A percentile compares a stretch with the other conserved stretches of the same genome.
These are phyloP conservation scores for Myotis lucifugus DNA, from an alignment of 2,113 vertebrate species.

Conservation along the genomic window DNA sequence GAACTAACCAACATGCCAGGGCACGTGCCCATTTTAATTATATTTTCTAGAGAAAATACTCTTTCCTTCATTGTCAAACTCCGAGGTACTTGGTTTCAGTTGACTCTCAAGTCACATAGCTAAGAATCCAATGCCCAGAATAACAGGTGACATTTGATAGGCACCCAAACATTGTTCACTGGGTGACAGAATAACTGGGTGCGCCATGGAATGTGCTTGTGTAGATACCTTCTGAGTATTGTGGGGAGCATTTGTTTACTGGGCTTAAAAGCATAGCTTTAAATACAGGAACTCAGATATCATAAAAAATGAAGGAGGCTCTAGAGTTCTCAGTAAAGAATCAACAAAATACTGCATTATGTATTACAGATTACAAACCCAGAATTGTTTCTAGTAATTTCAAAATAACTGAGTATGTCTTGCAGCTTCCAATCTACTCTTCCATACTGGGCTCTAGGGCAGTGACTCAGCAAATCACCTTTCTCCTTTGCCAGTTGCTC, in stretches of 20 bases:
- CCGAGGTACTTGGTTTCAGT: background rate
- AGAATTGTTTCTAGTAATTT: background rate
- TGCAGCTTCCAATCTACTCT: background rate
- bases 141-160: background rate
- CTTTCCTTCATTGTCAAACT: background rate
- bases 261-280: background rate
- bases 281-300: background rate
- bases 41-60: background rate
- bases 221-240: background rate
- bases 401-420: background rate
- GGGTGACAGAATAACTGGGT: background rate
- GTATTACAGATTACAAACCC: background rate
- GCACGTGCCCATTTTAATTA: background rate
- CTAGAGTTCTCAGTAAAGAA: background rate
- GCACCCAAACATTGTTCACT: background rate
- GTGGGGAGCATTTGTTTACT: background rate
- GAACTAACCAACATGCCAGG: background rate
- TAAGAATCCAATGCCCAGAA: background rate
- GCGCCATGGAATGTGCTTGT: background rate
- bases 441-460: background rate
- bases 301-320: background rate
- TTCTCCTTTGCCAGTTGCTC: background rate
- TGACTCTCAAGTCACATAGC: background rate
- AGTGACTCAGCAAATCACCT: background rate
- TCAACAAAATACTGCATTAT: background rate